Conservation (phyloP, 2,888 invertebrate species). For the Vannuccia rotundouncinata region DNA sequence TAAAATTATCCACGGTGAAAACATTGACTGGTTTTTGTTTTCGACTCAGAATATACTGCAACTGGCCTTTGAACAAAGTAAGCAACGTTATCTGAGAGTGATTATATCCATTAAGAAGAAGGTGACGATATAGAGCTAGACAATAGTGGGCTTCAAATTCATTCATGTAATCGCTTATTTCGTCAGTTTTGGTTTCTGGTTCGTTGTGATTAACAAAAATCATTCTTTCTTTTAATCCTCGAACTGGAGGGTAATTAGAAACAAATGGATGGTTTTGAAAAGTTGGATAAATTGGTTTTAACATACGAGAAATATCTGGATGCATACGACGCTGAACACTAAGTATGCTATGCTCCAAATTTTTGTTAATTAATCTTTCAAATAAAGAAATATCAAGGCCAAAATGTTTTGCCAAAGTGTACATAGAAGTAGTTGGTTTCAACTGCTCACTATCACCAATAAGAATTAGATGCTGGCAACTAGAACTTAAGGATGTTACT, state of each 20-base stretch:
- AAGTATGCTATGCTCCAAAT: background rate
- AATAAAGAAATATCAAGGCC: background rate
- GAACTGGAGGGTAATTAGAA: background rate
- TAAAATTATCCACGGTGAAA: slow-evolving; percentile 70
- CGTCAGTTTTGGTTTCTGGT: slow-evolving; percentile 27
- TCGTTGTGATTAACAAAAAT: slow-evolving; percentile 40
- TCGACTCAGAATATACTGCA: slow-evolving; percentile 57
- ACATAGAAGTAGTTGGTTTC: background rate
- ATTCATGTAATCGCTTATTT: slow-evolving; percentile 38
- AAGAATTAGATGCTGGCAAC: slow-evolving; percentile 67
- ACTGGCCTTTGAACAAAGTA: slow-evolving; percentile 41
- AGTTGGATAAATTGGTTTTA: slow-evolving; percentile 59
- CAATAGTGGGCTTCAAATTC: slow-evolving; percentile 39
- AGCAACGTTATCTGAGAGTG: slow-evolving; percentile 39
- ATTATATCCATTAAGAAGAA: slow-evolving; percentile 38
- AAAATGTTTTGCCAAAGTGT: background rate
- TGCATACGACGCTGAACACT: slow-evolving; percentile 33
- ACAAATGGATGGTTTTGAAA: slow-evolving; percentile 64
- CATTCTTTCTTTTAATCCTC: slow-evolving; percentile 34
- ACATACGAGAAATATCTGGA: slow-evolving; percentile 46
- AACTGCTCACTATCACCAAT: slow-evolving; percentile 37
- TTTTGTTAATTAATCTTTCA: slow-evolving; percentile 1
- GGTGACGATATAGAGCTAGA: slow-evolving; percentile 34
- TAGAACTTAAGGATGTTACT: slow-evolving; percentile 67
- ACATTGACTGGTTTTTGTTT: slow-evolving; percentile 59